phyloP scores from a whole-genome alignment of 2,113 vertebrate genomes.

The Charina bottae region DNA sequence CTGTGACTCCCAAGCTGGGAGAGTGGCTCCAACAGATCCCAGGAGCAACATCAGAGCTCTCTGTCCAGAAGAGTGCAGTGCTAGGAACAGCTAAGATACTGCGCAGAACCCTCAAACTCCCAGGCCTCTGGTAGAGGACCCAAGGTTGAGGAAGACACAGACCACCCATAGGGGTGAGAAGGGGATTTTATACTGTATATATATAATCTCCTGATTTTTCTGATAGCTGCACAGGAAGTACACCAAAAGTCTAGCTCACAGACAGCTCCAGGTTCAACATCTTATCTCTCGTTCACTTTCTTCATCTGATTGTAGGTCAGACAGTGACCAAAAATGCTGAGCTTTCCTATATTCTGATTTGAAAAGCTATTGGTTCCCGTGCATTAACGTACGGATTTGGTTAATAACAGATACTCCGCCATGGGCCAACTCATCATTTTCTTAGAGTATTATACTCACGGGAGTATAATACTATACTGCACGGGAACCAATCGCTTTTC shows the following conservation, averaged over 20 bases:
- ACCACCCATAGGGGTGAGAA: too few relatives aligned
- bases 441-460: neutral
- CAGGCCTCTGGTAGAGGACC: too few relatives aligned
- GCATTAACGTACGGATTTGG: neutral
- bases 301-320: neutral
- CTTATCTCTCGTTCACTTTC: constrained; percentile 8
- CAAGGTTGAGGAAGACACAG: too few relatives aligned
- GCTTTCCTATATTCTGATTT: constrained; percentile 7
- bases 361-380: neutral
- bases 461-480: too few relatives aligned
- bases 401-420: neutral
- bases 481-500: neutral
- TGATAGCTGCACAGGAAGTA: neutral
- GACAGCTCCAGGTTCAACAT: neutral
- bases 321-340: rapidly evolving
- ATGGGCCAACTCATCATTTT: neutral
- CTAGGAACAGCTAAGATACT: too few relatives aligned
- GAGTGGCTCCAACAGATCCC: too few relatives aligned
- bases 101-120: too few relatives aligned
- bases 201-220: rapidly evolving
- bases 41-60: too few relatives aligned
- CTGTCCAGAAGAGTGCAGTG: too few relatives aligned
- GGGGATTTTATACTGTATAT: too few relatives aligned
- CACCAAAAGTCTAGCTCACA: neutral
- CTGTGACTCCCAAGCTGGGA: too few relatives aligned